Percentiles rank a stretch among this genome's conserved stretches.
These are phyloP conservation scores for Antennarius maculatus DNA, from an alignment of 2,797 vertebrate species.

Conservation along the genomic window DNA sequence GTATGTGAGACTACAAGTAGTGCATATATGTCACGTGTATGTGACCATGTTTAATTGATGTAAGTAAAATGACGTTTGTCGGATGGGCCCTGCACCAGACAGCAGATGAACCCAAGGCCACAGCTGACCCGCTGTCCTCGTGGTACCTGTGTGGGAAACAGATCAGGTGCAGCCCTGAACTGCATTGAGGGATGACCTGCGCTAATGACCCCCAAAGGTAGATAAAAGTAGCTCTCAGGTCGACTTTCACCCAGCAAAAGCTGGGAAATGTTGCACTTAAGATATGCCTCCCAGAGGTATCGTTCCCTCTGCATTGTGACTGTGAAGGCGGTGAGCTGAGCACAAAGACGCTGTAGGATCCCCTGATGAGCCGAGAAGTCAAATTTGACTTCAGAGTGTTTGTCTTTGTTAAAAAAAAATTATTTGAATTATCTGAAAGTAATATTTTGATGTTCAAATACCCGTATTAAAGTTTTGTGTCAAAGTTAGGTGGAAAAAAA, in stretches of 20 bases:
- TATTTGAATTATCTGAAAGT: conserved; percentile 1
- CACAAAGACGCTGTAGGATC: conserved; percentile 10
- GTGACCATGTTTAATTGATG: too few species aligned
- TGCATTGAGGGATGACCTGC: conserved; percentile 8
- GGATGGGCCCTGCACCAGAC: too few species aligned
- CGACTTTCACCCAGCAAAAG: conserved; percentile 37
- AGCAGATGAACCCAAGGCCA: too few species aligned
- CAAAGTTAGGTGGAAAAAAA: conserved; percentile 2
- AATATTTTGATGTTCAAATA: conserved; percentile 4
- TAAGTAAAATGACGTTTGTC: too few species aligned
- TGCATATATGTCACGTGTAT: too few species aligned
- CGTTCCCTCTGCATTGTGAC: conserved; percentile 20
- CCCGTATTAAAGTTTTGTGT: conserved; percentile 7
- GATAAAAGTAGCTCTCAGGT: conserved; percentile 38
- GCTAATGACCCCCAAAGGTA: conserved; percentile 25
- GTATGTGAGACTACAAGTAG: too few species aligned
- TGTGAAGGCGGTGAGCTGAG: conserved; percentile 28
- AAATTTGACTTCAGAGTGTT: conserved; percentile 22
- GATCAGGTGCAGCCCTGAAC: conserved; percentile 11
- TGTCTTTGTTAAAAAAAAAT: conserved; percentile 21
- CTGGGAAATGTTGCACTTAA: conserved; percentile 44
- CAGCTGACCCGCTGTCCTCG: too few species aligned
- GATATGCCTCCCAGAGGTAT: conserved; percentile 37
- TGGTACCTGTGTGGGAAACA: neutral
- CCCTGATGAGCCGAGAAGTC: conserved; percentile 13